Evolutionary conservation across 2,113 vertebrate genomes (phyloP).

Genomic region (Dipodomys merriami): DNA sequence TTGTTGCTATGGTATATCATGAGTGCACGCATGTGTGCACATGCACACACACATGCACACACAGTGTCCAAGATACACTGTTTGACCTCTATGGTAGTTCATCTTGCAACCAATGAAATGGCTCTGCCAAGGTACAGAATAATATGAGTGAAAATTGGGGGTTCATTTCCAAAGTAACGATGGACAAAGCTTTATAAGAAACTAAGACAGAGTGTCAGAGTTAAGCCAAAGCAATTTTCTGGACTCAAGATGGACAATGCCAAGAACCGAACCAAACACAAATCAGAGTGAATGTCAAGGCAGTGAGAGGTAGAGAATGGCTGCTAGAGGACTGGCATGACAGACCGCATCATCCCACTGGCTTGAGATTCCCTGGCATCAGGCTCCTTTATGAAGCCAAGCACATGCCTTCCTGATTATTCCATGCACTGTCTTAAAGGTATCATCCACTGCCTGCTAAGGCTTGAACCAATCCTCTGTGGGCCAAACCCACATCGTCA

Average conservation of each 20-base stretch:
- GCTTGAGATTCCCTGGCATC: constrained; percentile 35
- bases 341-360: not conserved
- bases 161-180: not conserved
- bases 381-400: constrained; percentile 23
- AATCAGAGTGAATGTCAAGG: constrained; percentile 4
- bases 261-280: not conserved
- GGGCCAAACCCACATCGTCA: not conserved
- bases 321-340: not conserved
- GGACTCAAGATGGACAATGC: not conserved
- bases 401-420: constrained; percentile 36
- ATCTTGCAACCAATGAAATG: not conserved
- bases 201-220: not conserved
- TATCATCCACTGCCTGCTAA: constrained; percentile 19
- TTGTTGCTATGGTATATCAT: not conserved
- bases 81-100: not conserved
- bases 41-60: not conserved
- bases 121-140: not conserved
- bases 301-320: not conserved
- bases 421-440: constrained; percentile 53
- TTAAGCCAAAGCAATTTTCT: constrained; percentile 33
- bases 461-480: not conserved
- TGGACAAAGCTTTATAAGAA: constrained; percentile 5
- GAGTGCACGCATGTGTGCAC: not conserved
- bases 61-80: not conserved
- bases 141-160: not conserved